Percentiles rank a stretch among this genome's conserved stretches.
These are phyloP conservation scores for Sphaerodactylus townsendi DNA, from an alignment of 2,113 vertebrate genomes.

Conservation along the genomic window DNA sequence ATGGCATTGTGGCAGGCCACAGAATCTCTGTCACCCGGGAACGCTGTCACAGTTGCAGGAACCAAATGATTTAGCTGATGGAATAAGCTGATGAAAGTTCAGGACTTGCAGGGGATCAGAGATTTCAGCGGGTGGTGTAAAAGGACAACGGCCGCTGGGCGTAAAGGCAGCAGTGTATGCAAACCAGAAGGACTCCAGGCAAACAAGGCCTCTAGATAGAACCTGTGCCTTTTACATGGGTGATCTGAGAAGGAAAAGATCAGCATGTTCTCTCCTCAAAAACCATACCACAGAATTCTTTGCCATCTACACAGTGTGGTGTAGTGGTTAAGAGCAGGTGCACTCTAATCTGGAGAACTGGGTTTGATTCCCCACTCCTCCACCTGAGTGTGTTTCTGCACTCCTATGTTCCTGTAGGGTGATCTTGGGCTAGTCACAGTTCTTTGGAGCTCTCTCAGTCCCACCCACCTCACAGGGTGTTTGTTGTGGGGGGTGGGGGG, in stretches of 20 bases:
- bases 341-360: too few relatives aligned
- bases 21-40: background rate
- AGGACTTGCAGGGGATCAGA: background rate
- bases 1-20: background rate
- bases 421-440: too few relatives aligned
- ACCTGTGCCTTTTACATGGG: background rate
- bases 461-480: too few relatives aligned
- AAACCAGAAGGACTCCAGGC: background rate
- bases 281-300: too few relatives aligned
- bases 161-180: background rate
- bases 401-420: too few relatives aligned
- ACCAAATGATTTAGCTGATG: background rate
- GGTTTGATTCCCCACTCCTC: too few relatives aligned
- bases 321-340: too few relatives aligned
- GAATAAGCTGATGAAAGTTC: background rate
- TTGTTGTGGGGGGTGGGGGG: too few relatives aligned
- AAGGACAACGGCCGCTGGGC: background rate
- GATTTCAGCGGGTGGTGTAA: background rate
- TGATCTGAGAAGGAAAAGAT: background rate
- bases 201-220: background rate
- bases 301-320: too few relatives aligned
- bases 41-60: background rate
- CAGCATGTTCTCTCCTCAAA: background rate
- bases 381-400: too few relatives aligned
- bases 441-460: too few relatives aligned